Evolutionary conservation across 2,888 invertebrate species (phyloP).

Genomic region (Byasa hedistus): DNA sequence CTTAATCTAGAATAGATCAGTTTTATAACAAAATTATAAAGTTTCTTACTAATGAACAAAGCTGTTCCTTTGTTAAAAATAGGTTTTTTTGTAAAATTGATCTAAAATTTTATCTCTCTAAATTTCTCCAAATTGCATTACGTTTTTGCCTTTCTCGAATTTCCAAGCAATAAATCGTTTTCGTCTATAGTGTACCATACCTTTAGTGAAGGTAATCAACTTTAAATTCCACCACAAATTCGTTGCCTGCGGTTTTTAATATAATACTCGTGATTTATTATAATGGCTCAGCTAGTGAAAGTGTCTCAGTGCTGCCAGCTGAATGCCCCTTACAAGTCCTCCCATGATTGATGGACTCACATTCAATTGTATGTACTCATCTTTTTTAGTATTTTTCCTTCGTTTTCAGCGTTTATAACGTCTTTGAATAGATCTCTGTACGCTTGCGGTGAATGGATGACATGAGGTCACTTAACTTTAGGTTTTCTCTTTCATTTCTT

Average conservation of each 20-base stretch:
- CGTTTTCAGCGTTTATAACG: constrained; percentile 32
- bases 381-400: constrained; percentile 46
- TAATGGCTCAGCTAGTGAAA: constrained; percentile 55
- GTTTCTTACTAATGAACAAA: background rate
- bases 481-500: constrained; percentile 28
- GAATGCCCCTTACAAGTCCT: constrained; percentile 52
- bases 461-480: constrained; percentile 37
- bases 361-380: constrained; percentile 57
- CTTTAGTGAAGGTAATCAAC: constrained; percentile 25
- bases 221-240: constrained; percentile 50
- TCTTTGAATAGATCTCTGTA: constrained; percentile 36
- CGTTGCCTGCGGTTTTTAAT: constrained; percentile 42
- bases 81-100: background rate
- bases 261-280: constrained; percentile 58
- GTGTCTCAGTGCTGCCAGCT: constrained; percentile 51
- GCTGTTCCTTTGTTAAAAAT: too few relatives aligned
- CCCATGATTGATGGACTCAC: constrained; percentile 64
- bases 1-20: too few relatives aligned
- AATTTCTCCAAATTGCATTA: background rate
- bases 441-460: constrained; percentile 41
- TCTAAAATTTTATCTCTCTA: background rate
- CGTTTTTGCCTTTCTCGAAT: background rate
- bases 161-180: background rate
- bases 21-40: too few relatives aligned
- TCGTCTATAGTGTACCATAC: background rate